Conservation (phyloP, 2,888 invertebrate genomes). For the Amiota minor region DNA sequence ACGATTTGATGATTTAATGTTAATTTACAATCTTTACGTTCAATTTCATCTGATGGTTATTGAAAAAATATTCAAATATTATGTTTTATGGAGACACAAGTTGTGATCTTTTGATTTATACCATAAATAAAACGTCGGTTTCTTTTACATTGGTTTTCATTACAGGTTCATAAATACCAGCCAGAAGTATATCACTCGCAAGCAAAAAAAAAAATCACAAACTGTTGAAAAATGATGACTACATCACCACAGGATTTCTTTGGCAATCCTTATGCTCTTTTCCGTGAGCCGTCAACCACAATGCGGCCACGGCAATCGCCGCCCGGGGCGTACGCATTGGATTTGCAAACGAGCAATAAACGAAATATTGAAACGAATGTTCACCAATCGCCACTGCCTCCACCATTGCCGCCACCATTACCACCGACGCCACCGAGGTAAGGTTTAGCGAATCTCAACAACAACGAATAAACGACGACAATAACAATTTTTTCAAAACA, state of each 20-base stretch:
- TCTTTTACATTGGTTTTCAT: background rate
- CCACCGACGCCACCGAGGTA: conserved; percentile 71
- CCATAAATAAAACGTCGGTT: background rate
- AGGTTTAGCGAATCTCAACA: conserved; percentile 51
- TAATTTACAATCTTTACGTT: too few relatives aligned
- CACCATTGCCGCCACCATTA: conserved; percentile 61
- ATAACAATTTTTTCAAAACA: conserved; percentile 49
- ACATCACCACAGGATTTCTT: conserved; percentile 71
- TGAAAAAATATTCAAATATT: too few relatives aligned
- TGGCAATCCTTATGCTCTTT: conserved; percentile 72
- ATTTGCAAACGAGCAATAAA: conserved; percentile 71
- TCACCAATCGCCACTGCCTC: conserved; percentile 67
- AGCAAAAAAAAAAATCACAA: too few relatives aligned
- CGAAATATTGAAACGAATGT: conserved; percentile 68
- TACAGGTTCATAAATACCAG: too few relatives aligned
- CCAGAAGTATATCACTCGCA: too few relatives aligned
- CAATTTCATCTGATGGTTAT: too few relatives aligned
- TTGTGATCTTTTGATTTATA: conserved; percentile 1
- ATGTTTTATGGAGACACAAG: too few relatives aligned
- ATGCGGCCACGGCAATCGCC: conserved; percentile 71
- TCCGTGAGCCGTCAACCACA: conserved; percentile 70
- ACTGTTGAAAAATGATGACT: conserved; percentile 66
- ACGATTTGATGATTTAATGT: too few relatives aligned
- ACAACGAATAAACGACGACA: conserved; percentile 32
- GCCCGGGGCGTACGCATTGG: conserved; percentile 66